Evolutionary conservation across 2,113 vertebrate genomes (phyloP).

Genomic region (Pomatorhinus ruficollis): DNA sequence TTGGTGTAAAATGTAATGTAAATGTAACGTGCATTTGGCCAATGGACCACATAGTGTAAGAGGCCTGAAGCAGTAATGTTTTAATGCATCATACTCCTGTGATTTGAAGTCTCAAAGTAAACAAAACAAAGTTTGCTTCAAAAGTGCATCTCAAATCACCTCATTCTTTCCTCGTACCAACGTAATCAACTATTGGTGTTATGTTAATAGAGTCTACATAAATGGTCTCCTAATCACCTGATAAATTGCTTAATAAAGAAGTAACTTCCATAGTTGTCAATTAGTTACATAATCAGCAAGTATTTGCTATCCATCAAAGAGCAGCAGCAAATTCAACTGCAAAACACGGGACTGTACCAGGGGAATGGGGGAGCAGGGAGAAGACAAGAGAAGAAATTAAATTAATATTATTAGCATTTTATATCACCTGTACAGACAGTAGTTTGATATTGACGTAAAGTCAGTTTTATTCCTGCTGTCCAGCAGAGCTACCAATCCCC

Average conservation of each 20-base stretch:
- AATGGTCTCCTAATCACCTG: conserved; percentile 1
- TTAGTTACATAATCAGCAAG: neutral
- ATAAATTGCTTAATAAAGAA: conserved; percentile 49
- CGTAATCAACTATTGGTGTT: neutral
- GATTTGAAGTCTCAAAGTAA: neutral
- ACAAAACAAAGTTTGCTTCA: conserved; percentile 8
- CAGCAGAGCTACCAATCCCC: neutral
- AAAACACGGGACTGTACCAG: neutral
- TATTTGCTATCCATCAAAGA: conserved; percentile 20
- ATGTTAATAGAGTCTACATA: neutral
- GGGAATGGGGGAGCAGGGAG: neutral
- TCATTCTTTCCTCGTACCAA: neutral
- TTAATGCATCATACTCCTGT: neutral
- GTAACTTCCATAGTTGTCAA: conserved; percentile 28
- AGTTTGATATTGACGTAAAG: conserved; percentile 17
- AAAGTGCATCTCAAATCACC: neutral
- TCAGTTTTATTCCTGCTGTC: neutral
- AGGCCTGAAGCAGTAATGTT: neutral
- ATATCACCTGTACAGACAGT: neutral
- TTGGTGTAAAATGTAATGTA: neutral
- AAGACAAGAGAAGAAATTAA: neutral
- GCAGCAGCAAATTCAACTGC: neutral
- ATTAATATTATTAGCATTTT: neutral
- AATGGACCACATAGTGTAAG: neutral
- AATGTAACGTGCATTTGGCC: neutral